phyloP scores from a whole-genome alignment of 2,888 invertebrate genomes.

The Drosophila nigricruria region DNA sequence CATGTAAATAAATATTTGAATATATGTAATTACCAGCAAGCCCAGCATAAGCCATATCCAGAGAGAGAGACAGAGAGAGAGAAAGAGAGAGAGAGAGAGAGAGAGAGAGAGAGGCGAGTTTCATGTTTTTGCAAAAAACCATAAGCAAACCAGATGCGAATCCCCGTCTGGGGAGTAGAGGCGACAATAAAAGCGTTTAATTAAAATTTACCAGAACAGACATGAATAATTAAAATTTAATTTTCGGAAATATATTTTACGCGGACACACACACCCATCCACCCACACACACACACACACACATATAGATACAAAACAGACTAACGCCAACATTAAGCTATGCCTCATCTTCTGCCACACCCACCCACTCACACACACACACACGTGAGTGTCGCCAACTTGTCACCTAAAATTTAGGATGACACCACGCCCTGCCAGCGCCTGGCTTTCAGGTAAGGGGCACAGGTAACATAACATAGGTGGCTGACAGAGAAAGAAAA shows the following conservation, averaged over 20 bases:
- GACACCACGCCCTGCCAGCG: slow-evolving; percentile 33
- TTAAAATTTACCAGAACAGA: slow-evolving; percentile 74
- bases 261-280: slow-evolving; percentile 18
- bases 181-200: slow-evolving; percentile 72
- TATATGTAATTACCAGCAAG: slow-evolving; percentile 64
- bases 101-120: slow-evolving; percentile 17
- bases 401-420: slow-evolving; percentile 68
- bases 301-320: slow-evolving; percentile 17
- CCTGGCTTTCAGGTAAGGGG: background rate
- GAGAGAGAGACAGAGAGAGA: background rate
- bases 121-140: slow-evolving; percentile 48
- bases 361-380: background rate
- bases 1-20: slow-evolving; percentile 60
- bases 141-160: slow-evolving; percentile 30
- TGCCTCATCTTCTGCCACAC: background rate
- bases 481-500: slow-evolving; percentile 9
- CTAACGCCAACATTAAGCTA: slow-evolving; percentile 2
- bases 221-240: slow-evolving; percentile 79
- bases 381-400: slow-evolving; percentile 50
- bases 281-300: slow-evolving; percentile 9
- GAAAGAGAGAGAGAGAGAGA: background rate
- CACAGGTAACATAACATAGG: too few relatives aligned
- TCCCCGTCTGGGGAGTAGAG: slow-evolving; percentile 2
- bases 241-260: slow-evolving; percentile 72
- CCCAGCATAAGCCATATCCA: slow-evolving; percentile 55